Evolutionary conservation across 2,888 invertebrate genomes (phyloP).

Genomic region (Eupithecia subumbrata): DNA sequence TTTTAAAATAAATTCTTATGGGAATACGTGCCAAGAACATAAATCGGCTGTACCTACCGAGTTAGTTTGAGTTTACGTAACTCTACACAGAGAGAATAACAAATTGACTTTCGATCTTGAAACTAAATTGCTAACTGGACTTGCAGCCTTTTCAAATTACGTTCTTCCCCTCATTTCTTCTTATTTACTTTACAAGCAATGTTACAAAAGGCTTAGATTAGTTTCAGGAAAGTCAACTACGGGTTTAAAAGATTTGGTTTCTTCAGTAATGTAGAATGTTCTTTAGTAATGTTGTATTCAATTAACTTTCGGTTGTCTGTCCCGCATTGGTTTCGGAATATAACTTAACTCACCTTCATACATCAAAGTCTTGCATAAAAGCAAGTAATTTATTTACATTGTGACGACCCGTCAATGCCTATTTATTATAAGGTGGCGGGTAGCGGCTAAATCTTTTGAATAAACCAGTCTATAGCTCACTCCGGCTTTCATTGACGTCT

Average conservation of each 20-base stretch:
- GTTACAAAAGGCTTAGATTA: not conserved
- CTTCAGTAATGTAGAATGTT: not conserved
- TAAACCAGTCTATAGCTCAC: no score
- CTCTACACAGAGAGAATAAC: slow-evolving; percentile 19
- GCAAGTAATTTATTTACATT: no score
- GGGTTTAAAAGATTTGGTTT: not conserved
- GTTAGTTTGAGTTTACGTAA: slow-evolving; percentile 15
- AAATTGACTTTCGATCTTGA: slow-evolving; percentile 21
- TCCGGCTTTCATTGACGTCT: no score
- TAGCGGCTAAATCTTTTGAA: no score
- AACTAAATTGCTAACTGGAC: slow-evolving; percentile 15
- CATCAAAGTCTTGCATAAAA: no score
- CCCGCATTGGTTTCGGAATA: not conserved
- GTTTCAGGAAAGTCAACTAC: not conserved
- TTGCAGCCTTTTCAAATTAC: slow-evolving; percentile 25
- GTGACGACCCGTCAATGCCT: no score
- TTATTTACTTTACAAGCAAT: slow-evolving; percentile 3
- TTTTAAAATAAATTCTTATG: not conserved
- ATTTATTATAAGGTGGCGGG: no score
- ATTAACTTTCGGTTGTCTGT: not conserved
- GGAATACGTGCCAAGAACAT: not conserved
- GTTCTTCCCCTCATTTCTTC: slow-evolving; percentile 12
- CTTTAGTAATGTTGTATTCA: not conserved
- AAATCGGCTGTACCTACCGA: not conserved
- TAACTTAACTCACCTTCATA: no score